Evolutionary conservation across 2,888 invertebrate species (phyloP).

Genomic region (Autographa pulchrina): DNA sequence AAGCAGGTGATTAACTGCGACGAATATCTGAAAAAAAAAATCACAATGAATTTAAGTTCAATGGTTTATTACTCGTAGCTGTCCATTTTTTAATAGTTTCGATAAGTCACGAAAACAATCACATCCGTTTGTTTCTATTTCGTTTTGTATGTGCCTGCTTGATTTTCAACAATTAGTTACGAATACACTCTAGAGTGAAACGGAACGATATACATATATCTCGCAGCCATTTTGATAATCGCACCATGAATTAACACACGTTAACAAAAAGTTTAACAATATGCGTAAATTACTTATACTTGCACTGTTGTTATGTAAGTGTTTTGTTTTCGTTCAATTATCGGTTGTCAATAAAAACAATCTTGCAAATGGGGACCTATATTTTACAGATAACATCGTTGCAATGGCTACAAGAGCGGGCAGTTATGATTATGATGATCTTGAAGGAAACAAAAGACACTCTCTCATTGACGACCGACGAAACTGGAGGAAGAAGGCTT

Average conservation of each 20-base stretch:
- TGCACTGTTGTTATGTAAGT: constrained; percentile 83
- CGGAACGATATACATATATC: constrained; percentile 58
- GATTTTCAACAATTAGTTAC: constrained; percentile 68
- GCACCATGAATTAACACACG: constrained; percentile 48
- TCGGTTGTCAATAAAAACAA: constrained; percentile 29
- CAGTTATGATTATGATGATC: constrained; percentile 81
- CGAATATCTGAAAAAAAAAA: constrained; percentile 10
- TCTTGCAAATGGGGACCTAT: constrained; percentile 11
- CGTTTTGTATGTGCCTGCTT: constrained; percentile 67
- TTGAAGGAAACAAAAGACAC: constrained; percentile 75
- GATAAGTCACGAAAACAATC: constrained; percentile 66
- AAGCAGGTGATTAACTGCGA: constrained; percentile 9
- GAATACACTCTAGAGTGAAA: constrained; percentile 65
- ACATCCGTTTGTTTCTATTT: constrained; percentile 67
- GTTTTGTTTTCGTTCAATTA: constrained; percentile 29
- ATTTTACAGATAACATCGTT: constrained; percentile 79
- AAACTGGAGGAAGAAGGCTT: constrained; percentile 80
- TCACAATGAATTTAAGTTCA: constrained; percentile 16
- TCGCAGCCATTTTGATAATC: constrained; percentile 60
- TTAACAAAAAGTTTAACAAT: constrained; percentile 55
- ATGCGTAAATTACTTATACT: constrained; percentile 82
- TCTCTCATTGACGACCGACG: constrained; percentile 77
- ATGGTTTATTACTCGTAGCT: constrained; percentile 33
- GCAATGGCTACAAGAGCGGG: constrained; percentile 69
- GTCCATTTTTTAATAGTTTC: constrained; percentile 63